Evolutionary conservation across 2,797 vertebrate genomes (phyloP), one percentile per base, ranked within the genome.

Genomic region (Loris lydekkerianus): DNA sequence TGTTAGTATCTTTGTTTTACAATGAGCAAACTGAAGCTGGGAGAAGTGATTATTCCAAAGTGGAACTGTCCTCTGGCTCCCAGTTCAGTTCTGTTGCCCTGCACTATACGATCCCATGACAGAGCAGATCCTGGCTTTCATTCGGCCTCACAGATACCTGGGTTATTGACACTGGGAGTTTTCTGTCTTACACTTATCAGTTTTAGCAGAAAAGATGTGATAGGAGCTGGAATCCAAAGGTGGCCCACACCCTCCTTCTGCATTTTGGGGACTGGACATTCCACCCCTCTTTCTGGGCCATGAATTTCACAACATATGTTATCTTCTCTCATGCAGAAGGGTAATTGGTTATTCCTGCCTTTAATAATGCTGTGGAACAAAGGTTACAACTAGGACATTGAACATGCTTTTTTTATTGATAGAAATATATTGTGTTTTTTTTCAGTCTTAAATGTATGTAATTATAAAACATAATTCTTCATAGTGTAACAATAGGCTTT

Each of bases 1-100:
- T 77, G 73, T 87, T 56, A 49, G 80, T 83, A 75, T 87, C 92
- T 92, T 97, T 84, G 49, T 93, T 94, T 86, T 75, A 81, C 87
- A 95, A 93, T 63, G 86, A 96, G 77, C 85, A 92, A 34, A 69
- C 23, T 18, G 72, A 93, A 92, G 80, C 81, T 0, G 0, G 82
- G 92, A 86, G 67, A 86, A 43, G 27, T 65, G 88, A 85, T 86
- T 53, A 82, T 81, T 92, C 29, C 77, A 23, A 18, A 94, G 61
- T 27, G 43, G 56, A 90, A 10, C 23, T 61, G 58, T 81, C 61
- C 34, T 77, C 85, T 77, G 72, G 63, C 29, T 87, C 81, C 49
- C 69, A 37, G 11, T 65, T 84, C 85, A 53, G 76, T 78, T 46
- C 46, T 89, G 70, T 20, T 94, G 81, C 82, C 4, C 58, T 13